Evolutionary conservation across 2,797 vertebrate genomes (phyloP).

Genomic region (Chelon auratus): DNA sequence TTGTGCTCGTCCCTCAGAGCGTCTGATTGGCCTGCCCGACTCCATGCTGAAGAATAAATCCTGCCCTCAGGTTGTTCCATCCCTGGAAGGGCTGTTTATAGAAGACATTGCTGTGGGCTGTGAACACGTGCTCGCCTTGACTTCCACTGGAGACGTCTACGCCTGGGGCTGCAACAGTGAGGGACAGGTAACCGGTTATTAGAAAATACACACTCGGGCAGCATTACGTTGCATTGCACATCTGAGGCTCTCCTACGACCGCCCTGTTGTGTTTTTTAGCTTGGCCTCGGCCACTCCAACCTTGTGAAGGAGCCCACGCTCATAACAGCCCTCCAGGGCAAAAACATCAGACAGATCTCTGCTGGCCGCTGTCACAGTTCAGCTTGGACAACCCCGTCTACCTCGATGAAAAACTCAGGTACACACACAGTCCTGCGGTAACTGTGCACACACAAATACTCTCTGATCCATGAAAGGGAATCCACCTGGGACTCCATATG

Average conservation of each 20-base stretch:
- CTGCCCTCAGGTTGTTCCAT: slow-evolving; percentile 84
- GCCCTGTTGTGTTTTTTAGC: slow-evolving; percentile 59
- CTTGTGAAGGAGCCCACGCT: slow-evolving; percentile 85
- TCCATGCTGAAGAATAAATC: slow-evolving; percentile 87
- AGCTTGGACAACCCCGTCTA: slow-evolving; percentile 86
- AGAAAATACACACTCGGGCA: not conserved
- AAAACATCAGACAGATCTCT: slow-evolving; percentile 86
- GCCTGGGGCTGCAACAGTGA: slow-evolving; percentile 89
- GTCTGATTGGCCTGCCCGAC: slow-evolving; percentile 86
- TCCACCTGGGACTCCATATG: not conserved
- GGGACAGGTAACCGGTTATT: slow-evolving; percentile 80
- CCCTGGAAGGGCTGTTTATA: slow-evolving; percentile 85
- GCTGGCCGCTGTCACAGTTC: slow-evolving; percentile 88
- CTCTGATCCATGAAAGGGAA: not conserved
- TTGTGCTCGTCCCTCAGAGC: slow-evolving; percentile 71
- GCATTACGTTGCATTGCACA: not conserved
- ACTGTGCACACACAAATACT: not conserved
- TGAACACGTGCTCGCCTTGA: slow-evolving; percentile 85
- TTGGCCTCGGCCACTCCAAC: slow-evolving; percentile 86
- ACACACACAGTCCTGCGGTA: slow-evolving; percentile 2
- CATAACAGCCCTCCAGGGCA: slow-evolving; percentile 81
- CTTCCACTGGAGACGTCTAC: slow-evolving; percentile 85
- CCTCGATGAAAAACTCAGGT: slow-evolving; percentile 83
- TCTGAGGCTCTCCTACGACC: not conserved
- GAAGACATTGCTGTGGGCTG: slow-evolving; percentile 86